Evolutionary conservation across 2,888 invertebrate species (phyloP).

Genomic region (Cephalotes varians): DNA sequence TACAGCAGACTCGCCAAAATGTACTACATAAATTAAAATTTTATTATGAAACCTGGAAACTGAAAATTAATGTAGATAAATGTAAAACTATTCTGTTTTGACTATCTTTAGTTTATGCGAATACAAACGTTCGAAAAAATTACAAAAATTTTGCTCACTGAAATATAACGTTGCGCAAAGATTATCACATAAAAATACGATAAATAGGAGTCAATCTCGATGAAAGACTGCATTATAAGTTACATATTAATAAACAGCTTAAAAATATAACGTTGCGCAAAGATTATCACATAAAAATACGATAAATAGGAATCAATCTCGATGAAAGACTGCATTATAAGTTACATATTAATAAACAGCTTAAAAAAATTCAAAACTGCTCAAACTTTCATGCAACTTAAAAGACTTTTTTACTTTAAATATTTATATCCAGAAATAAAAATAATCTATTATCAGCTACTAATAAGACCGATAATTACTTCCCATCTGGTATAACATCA

Average conservation of each 20-base stretch:
- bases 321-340: slow-evolving; percentile 35
- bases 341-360: neutral
- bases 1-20: neutral
- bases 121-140: neutral
- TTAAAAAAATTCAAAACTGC: neutral
- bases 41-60: neutral
- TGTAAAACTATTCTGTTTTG: neutral
- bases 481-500: slow-evolving; percentile 62
- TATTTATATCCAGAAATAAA: slow-evolving; percentile 53
- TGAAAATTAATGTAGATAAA: neutral
- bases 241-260: neutral
- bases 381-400: neutral
- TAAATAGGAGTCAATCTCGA: slow-evolving; percentile 61
- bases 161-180: neutral
- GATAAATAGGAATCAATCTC: slow-evolving; percentile 57
- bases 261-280: neutral
- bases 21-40: neutral
- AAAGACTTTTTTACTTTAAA: slow-evolving; percentile 58
- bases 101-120: neutral
- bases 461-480: slow-evolving; percentile 65
- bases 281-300: slow-evolving; percentile 38
- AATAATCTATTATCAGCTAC: slow-evolving; percentile 62
- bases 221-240: neutral
- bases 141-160: slow-evolving; percentile 5
- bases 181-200: slow-evolving; percentile 46